phyloP scores from a whole-genome alignment of 2,888 invertebrate species.

The Oeneis ivallda region DNA sequence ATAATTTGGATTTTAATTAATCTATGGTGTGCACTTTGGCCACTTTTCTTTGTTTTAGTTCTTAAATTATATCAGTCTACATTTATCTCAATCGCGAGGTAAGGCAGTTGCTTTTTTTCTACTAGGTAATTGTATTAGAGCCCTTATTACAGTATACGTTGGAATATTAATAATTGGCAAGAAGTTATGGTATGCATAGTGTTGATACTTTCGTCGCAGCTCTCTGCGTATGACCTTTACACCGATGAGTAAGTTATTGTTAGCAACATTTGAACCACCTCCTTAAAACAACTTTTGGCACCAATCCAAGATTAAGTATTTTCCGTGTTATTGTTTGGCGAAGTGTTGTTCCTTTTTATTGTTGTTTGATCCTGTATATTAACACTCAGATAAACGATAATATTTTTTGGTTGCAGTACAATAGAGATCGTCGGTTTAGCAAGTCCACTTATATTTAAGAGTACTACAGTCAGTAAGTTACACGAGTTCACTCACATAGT shows the following conservation, averaged over 20 bases:
- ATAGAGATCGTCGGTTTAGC: slow-evolving; percentile 32
- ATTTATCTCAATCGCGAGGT: neutral
- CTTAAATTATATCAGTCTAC: neutral
- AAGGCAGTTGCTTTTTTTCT: neutral
- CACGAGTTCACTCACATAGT: slow-evolving; percentile 37
- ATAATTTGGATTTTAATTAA: neutral
- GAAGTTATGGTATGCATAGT: slow-evolving; percentile 2
- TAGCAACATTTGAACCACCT: slow-evolving; percentile 40
- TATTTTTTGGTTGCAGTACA: slow-evolving; percentile 23
- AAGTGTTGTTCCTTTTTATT: slow-evolving; percentile 30
- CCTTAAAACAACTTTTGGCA: slow-evolving; percentile 47
- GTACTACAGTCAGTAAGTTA: slow-evolving; percentile 15
- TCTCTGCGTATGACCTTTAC: slow-evolving; percentile 37
- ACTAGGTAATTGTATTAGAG: neutral
- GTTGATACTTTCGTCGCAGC: slow-evolving; percentile 33
- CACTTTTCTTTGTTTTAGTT: neutral
- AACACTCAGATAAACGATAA: slow-evolving; percentile 17
- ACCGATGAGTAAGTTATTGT: slow-evolving; percentile 49
- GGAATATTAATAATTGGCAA: neutral
- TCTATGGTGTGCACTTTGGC: neutral
- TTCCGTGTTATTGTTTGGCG: slow-evolving; percentile 45
- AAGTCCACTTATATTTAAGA: slow-evolving; percentile 23
- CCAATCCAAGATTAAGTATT: slow-evolving; percentile 45
- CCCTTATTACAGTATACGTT: neutral
- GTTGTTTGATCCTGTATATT: slow-evolving; percentile 30